Evolutionary conservation across 2,888 invertebrate genomes (phyloP).

Genomic region (Tethea ocularis): DNA sequence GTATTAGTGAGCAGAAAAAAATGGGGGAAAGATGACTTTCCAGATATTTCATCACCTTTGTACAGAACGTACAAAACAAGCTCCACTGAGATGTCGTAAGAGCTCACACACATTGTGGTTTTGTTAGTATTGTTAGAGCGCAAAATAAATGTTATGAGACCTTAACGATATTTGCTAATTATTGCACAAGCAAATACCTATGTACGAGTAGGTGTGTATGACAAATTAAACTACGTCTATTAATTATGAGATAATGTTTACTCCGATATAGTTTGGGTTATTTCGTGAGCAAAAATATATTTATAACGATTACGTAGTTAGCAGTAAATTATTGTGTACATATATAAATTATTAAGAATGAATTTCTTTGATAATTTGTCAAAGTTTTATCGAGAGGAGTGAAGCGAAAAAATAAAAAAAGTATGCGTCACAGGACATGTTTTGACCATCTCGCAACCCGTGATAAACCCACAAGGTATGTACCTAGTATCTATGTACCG

Average conservation of each 20-base stretch:
- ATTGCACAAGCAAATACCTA: neutral
- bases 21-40: too few species aligned
- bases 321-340: too few species aligned
- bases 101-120: neutral
- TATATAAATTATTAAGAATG: too few species aligned
- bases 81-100: neutral
- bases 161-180: neutral
- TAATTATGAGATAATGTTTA: neutral
- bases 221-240: neutral
- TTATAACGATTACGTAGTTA: too few species aligned
- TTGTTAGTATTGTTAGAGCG: neutral
- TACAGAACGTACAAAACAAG: neutral
- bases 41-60: neutral
- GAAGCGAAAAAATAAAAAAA: too few species aligned
- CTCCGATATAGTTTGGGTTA: neutral
- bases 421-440: too few species aligned
- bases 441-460: too few species aligned
- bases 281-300: neutral
- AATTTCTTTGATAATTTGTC: too few species aligned
- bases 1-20: too few species aligned
- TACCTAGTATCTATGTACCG: too few species aligned
- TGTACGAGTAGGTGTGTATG: neutral
- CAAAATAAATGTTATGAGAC: slow-evolving; percentile 2
- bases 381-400: too few species aligned
- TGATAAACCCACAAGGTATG: too few species aligned